Evolutionary conservation across 2,888 invertebrate species (phyloP).

Genomic region (Argynnis bischoffii): DNA sequence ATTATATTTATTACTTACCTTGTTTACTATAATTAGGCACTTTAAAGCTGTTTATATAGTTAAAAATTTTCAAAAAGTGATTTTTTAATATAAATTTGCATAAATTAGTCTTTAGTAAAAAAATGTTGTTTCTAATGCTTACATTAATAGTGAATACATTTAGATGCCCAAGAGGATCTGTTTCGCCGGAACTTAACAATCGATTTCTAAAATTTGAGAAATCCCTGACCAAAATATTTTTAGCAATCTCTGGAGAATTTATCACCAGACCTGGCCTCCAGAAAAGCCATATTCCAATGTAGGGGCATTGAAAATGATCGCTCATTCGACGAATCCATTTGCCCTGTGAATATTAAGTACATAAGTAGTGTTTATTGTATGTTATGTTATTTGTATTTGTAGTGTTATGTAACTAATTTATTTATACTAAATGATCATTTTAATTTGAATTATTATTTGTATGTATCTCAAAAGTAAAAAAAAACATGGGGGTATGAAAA

Average conservation of each 20-base stretch:
- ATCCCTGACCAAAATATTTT: conserved; percentile 46
- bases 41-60: too few species aligned
- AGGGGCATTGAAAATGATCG: conserved; percentile 38
- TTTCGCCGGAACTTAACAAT: conserved; percentile 39
- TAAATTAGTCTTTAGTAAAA: background rate
- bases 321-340: conserved; percentile 45
- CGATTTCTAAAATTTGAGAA: conserved; percentile 45
- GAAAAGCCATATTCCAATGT: conserved; percentile 50
- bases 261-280: conserved; percentile 50
- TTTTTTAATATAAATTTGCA: too few species aligned
- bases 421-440: background rate
- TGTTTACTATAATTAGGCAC: too few species aligned
- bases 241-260: conserved; percentile 44
- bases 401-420: too few species aligned
- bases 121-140: conserved; percentile 24
- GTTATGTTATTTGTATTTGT: too few species aligned
- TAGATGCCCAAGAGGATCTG: conserved; percentile 46
- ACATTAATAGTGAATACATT: conserved; percentile 48
- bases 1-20: too few species aligned
- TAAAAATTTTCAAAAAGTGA: too few species aligned
- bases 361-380: too few species aligned
- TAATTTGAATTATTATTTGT: too few species aligned
- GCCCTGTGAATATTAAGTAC: conserved; percentile 36
- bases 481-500: too few species aligned
- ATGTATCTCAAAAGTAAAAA: too few species aligned